Conservation (phyloP, 2,113 vertebrate species). For the Rhinopomastus cyanomelas region DNA sequence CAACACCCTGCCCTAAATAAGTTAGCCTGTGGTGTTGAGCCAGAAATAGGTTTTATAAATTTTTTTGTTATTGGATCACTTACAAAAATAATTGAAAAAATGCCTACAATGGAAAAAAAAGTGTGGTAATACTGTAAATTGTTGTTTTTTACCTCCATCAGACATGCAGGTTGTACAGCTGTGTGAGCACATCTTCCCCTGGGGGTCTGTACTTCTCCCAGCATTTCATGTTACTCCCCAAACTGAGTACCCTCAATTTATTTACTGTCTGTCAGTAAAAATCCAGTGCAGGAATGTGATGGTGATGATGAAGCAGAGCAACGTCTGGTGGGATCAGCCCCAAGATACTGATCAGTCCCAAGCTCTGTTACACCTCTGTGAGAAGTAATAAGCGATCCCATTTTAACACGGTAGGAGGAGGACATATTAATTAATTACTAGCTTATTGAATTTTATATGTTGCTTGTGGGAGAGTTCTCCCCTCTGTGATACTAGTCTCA, state of each 20-base stretch:
- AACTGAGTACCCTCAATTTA: background rate
- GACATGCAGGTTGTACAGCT: background rate
- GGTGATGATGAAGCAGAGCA: background rate
- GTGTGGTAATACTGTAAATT: background rate
- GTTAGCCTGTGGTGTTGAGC: background rate
- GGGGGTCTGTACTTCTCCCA: background rate
- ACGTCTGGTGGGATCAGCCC: background rate
- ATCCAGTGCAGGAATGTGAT: background rate
- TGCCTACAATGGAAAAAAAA: background rate
- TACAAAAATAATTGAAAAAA: background rate
- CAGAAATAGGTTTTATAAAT: conserved; percentile 14
- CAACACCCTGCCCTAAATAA: conserved; percentile 53
- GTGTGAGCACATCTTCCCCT: background rate
- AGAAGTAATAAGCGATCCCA: background rate
- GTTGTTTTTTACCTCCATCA: background rate
- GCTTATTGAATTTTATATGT: background rate
- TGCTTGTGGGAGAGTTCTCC: background rate
- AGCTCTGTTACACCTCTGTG: background rate
- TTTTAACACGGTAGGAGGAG: background rate
- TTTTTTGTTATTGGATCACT: too few relatives aligned
- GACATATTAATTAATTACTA: background rate
- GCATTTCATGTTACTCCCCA: background rate
- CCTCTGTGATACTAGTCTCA: background rate
- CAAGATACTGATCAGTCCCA: accelerated
- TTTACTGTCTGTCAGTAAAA: background rate